These are phyloP conservation scores for Enchytraeus crypticus DNA, from an alignment of 2,888 invertebrate genomes.

Conservation along the genomic window DNA sequence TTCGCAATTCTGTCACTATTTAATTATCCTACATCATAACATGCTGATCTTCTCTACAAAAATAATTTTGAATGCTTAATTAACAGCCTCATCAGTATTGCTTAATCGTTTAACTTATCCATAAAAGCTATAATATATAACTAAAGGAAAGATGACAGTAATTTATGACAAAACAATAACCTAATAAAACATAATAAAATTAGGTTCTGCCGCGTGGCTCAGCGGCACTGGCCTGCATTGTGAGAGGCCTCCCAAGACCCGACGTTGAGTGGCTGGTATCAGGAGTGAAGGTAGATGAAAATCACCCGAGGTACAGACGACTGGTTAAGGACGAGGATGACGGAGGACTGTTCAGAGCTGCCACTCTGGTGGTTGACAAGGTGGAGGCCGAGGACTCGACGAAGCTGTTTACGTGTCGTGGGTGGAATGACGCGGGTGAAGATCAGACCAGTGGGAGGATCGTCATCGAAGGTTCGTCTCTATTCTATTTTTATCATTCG, in stretches of 20 bases:
- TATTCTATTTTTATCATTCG: too few species aligned
- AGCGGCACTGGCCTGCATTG: conserved; percentile 35
- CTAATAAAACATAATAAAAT: too few species aligned
- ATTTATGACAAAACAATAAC: too few species aligned
- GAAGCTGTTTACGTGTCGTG: conserved; percentile 40
- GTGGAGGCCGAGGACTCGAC: conserved; percentile 36
- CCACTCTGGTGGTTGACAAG: conserved; percentile 34
- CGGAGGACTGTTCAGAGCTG: too few species aligned
- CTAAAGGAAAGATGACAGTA: too few species aligned
- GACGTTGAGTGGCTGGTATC: conserved; percentile 39
- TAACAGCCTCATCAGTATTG: too few species aligned
- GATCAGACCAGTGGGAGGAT: conserved; percentile 36
- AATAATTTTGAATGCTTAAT: too few species aligned
- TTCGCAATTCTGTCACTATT: too few species aligned
- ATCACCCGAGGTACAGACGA: conserved; percentile 34
- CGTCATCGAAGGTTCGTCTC: conserved; percentile 39
- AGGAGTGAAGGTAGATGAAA: conserved; percentile 31
- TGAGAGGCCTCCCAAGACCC: conserved; percentile 41
- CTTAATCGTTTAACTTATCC: too few species aligned
- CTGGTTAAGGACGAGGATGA: conserved; percentile 28
- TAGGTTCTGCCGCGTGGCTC: conserved; percentile 30
- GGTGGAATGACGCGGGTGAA: conserved; percentile 39
- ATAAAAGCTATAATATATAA: too few species aligned
- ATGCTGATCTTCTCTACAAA: too few species aligned
- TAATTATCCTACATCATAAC: too few species aligned